Conservation (phyloP, 2,797 vertebrate genomes). For the Pogonophryne albipinna region DNA sequence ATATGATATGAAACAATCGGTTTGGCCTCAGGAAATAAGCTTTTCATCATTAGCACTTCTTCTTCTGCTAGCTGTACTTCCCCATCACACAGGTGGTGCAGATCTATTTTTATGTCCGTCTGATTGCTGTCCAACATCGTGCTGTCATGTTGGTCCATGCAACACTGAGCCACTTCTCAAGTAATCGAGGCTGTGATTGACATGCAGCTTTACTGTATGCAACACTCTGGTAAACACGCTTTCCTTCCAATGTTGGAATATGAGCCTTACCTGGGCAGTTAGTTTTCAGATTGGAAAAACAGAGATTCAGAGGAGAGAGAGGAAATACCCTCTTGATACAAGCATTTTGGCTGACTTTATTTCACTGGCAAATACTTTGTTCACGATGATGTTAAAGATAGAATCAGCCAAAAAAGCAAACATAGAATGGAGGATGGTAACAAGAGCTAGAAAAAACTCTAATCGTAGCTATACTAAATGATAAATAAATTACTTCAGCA, state of each 20-base stretch:
- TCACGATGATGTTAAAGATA: constrained; percentile 1
- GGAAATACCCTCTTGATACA: constrained; percentile 45
- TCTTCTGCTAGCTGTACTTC: constrained; percentile 1
- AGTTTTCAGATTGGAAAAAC: constrained; percentile 34
- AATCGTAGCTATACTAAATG: constrained; percentile 23
- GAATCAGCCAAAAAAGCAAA: constrained; percentile 14
- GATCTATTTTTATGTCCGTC: background rate
- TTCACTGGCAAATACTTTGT: background rate
- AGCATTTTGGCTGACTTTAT: constrained; percentile 26
- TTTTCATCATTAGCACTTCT: constrained; percentile 5
- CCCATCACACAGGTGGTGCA: constrained; percentile 19
- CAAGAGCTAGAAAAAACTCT: background rate
- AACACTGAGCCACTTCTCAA: constrained; percentile 25
- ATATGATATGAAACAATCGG: constrained; percentile 3
- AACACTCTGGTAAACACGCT: constrained; percentile 62
- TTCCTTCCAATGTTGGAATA: constrained; percentile 44
- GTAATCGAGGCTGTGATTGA: constrained; percentile 61
- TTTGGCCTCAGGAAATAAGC: background rate
- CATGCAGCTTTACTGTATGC: constrained; percentile 46
- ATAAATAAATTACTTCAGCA: constrained; percentile 37
- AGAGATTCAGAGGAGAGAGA: constrained; percentile 52
- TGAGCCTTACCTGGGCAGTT: constrained; percentile 18
- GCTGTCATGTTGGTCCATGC: constrained; percentile 34
- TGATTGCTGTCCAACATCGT: constrained; percentile 45
- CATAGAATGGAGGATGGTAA: background rate